Percentiles rank a stretch among this genome's conserved stretches.
These are phyloP conservation scores for Strix uralensis DNA, from an alignment of 2,113 vertebrate species.

Conservation along the genomic window DNA sequence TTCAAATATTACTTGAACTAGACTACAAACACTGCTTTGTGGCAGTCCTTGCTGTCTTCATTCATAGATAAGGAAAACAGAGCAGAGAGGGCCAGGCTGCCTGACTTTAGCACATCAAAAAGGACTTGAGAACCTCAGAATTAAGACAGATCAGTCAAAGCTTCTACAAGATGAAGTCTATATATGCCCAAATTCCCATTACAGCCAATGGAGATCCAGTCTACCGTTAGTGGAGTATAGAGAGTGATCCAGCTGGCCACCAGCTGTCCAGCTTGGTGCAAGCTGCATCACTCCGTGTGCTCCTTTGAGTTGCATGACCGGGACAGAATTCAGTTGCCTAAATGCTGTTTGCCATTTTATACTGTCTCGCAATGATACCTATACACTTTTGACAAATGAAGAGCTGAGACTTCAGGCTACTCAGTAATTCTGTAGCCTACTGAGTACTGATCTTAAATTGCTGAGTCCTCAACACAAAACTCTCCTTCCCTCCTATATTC, in stretches of 20 bases:
- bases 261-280: not conserved
- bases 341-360: not conserved
- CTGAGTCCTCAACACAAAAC: not conserved
- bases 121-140: not conserved
- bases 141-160: not conserved
- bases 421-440: not conserved
- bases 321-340: not conserved
- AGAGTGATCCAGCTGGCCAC: not conserved
- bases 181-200: not conserved
- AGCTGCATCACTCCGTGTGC: rapidly evolving
- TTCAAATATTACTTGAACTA: not conserved
- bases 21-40: not conserved
- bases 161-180: not conserved
- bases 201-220: not conserved
- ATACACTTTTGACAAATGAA: not conserved
- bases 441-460: not conserved
- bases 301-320: not conserved
- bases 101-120: not conserved
- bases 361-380: not conserved
- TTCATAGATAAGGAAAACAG: not conserved
- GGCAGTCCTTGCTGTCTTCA: not conserved
- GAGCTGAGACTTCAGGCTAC: not conserved
- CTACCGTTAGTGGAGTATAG: rapidly evolving
- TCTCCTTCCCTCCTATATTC: not conserved
- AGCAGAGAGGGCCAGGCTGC: not conserved